Percentiles rank a stretch among this genome's conserved stretches.
These are phyloP conservation scores for Macropus fuliginosus DNA, from an alignment of 2,797 vertebrate species.

Conservation along the genomic window DNA sequence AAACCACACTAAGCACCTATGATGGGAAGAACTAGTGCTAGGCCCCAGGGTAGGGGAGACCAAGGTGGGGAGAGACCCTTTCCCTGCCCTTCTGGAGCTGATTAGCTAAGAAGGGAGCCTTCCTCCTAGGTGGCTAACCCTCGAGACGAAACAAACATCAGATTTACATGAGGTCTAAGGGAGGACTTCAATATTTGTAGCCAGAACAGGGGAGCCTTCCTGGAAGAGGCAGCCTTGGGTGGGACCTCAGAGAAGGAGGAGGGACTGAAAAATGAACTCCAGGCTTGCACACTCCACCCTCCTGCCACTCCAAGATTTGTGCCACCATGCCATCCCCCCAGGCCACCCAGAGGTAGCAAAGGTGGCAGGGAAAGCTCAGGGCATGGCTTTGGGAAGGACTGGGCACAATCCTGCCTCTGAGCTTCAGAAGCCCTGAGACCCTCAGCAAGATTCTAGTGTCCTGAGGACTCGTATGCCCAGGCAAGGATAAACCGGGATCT, in stretches of 20 bases:
- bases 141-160: rapidly evolving
- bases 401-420: too few species aligned
- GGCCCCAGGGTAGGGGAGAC: neutral
- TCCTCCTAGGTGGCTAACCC: neutral
- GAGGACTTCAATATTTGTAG: too few species aligned
- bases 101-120: too few species aligned
- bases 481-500: too few species aligned
- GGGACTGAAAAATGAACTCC: neutral
- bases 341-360: neutral
- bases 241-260: neutral
- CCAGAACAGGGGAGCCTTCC: too few species aligned
- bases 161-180: neutral
- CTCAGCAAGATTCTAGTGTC: too few species aligned
- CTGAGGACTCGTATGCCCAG: too few species aligned
- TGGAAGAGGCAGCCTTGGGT: neutral
- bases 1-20: neutral
- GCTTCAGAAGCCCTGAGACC: too few species aligned
- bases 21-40: too few species aligned
- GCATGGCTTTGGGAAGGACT: too few species aligned
- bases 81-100: too few species aligned
- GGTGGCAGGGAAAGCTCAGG: neutral
- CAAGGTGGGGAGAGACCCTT: neutral
- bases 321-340: neutral
- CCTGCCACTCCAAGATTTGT: neutral
- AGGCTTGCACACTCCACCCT: rapidly evolving